A percentile compares a stretch with the other conserved stretches of the same genome.
Conservation (phyloP, 2,797 vertebrate genomes). For the Mormyrus proboscirostris region DNA sequence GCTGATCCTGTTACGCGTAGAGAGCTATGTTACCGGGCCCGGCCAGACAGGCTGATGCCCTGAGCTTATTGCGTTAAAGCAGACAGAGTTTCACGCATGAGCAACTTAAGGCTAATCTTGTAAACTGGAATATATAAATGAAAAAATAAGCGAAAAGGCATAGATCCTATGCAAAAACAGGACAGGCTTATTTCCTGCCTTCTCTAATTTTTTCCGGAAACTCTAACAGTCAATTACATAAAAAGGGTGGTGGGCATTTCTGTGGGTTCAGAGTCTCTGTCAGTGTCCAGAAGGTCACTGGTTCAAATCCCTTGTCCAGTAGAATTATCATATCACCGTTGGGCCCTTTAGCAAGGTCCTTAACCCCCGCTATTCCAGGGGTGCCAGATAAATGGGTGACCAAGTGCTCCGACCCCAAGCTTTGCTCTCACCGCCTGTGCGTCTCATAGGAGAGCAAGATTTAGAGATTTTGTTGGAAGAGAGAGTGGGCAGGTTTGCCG, state of each 20-base stretch:
- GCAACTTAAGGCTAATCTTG: slow-evolving; percentile 15
- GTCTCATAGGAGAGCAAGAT: neutral
- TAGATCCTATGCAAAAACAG: neutral
- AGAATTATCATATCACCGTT: neutral
- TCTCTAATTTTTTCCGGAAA: neutral
- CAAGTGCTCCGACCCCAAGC: neutral
- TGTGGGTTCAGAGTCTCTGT: neutral
- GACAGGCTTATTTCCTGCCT: neutral
- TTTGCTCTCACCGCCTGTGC: neutral
- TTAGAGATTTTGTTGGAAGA: neutral
- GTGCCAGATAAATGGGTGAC: neutral
- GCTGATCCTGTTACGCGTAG: slow-evolving; percentile 8
- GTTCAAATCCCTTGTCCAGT: neutral
- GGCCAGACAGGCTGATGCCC: neutral
- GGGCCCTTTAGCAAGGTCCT: neutral
- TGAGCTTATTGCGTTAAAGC: slow-evolving; percentile 11
- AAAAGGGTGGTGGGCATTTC: neutral
- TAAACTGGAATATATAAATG: slow-evolving; percentile 4
- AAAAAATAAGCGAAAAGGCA: neutral
- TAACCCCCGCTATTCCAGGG: neutral
- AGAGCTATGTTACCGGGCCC: neutral
- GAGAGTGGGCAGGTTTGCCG: neutral
- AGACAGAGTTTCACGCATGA: slow-evolving; percentile 16
- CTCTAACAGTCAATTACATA: neutral
- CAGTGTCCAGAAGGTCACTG: neutral